Base-by-base conservation (phyloP, 2,797 vertebrate species). In the Parauchenoglanis ngamensis region DNA sequence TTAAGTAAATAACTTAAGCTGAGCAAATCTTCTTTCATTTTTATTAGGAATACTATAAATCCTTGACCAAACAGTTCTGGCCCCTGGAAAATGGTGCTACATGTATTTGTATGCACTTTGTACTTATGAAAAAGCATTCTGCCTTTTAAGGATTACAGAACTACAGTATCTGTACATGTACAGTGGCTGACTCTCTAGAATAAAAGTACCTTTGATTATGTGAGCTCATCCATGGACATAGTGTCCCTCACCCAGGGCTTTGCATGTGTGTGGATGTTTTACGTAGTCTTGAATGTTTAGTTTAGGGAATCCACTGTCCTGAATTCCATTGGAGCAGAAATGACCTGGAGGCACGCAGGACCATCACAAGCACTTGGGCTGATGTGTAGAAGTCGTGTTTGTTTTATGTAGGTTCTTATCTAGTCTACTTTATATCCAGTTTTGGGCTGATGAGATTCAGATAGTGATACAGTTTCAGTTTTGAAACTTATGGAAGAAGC, bases 271-370 rank as follows among this genome's bases (percentile, higher is more conserved):
- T 79, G 23, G 46, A 81, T 10, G 13, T 70, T 68, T 70, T 6
- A 17, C 61, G 35, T n/a, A 10, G 56, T 44, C 15, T 56, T 59
- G 23, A 31, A 31, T 61, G 44, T 40, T 78, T 54, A 17, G 23
- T 67, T 35, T 70, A 59, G 77, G 63, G 46, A 84, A 80, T 78
- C 75, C 56, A 80, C 31, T 79, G 87, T 83, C 78, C 88, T 90
- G 84, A 75, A 85, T 89, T 85, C n/a, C 23, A 56, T 11, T 46
- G 84, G 40, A 70, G 72, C 84, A 68, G 15, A 31, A 76, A 52
- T 86, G 81, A 23, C 76, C 77, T 61, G 59, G 2, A 85, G 87
- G 84, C 63, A 44, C 65, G 46, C 3, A 19, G 65, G 63, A 79
- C 65, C 82, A 77, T 59, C n/a, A 61, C 3, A 49, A 61, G 44